A percentile compares a stretch with the other conserved stretches of the same genome.
Conservation (phyloP, 2,797 vertebrate species). For the Urophycis tenuis region DNA sequence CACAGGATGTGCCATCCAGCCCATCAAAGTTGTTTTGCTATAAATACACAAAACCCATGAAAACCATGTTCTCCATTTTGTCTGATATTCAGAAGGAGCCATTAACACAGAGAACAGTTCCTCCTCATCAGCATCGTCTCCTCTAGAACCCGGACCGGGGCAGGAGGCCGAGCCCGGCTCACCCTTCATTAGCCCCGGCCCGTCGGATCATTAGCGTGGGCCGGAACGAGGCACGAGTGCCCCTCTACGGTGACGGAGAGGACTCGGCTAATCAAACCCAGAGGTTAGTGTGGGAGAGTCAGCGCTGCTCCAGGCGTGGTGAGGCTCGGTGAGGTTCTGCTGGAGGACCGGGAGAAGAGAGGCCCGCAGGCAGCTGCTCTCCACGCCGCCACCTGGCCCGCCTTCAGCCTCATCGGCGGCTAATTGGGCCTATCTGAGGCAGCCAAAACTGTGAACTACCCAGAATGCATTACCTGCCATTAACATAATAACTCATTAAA, state of each 20-base stretch:
- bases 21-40: too few relatives aligned
- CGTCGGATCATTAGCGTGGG: not conserved
- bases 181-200: not conserved
- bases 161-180: not conserved
- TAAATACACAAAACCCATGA: too few relatives aligned
- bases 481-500: conserved; percentile 60
- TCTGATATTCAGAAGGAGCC: too few relatives aligned
- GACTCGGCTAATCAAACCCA: not conserved
- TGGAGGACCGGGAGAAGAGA: not conserved
- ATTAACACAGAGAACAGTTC: too few relatives aligned
- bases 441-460: conserved; percentile 16
- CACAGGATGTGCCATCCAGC: too few relatives aligned
- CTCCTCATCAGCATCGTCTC: too few relatives aligned
- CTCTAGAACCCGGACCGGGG: too few relatives aligned
- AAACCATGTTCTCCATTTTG: too few relatives aligned
- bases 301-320: not conserved
- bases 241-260: not conserved
- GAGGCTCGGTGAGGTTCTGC: too few relatives aligned
- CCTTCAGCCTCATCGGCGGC: conserved; percentile 43
- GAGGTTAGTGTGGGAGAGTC: not conserved
- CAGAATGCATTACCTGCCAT: conserved; percentile 25
- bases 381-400: conserved; percentile 17
- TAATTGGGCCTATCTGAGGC: conserved; percentile 45
- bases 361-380: too few relatives aligned
- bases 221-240: not conserved